phyloP scores from a whole-genome alignment of 1,140 invertebrate genomes.

The Scylla paramamosain region DNA sequence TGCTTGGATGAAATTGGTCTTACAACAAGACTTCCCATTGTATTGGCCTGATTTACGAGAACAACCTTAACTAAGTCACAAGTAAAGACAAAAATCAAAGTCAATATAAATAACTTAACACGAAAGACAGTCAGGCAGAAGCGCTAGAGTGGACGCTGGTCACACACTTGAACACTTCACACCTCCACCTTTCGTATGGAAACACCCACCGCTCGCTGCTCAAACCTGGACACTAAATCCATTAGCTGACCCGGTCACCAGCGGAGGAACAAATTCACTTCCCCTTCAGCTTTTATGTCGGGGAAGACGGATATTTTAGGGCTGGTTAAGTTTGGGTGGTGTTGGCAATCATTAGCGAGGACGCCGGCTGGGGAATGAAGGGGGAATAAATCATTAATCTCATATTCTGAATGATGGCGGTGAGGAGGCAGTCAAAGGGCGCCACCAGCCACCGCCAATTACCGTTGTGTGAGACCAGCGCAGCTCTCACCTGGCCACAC shows the following conservation, averaged over 20 bases:
- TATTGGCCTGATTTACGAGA: too few species aligned
- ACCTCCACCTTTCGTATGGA: neutral
- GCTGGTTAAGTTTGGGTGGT: conserved; percentile 33
- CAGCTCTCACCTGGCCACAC: neutral
- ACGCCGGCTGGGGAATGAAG: neutral
- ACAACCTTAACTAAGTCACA: too few species aligned
- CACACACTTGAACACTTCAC: too few species aligned
- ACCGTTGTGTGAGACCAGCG: neutral
- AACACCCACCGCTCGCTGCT: neutral
- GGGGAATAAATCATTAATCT: conserved; percentile 48
- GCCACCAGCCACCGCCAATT: conserved; percentile 3
- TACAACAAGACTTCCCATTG: too few species aligned
- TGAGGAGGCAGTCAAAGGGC: neutral
- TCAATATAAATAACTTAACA: too few species aligned
- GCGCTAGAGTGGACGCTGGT: too few species aligned
- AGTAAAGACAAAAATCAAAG: too few species aligned
- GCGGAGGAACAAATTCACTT: neutral
- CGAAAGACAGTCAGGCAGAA: too few species aligned
- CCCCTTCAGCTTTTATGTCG: neutral
- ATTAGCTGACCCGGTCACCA: neutral
- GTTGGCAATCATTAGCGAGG: conserved; percentile 32
- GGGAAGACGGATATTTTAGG: conserved; percentile 1
- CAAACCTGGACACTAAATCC: conserved; percentile 9
- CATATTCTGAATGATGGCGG: conserved; percentile 37
- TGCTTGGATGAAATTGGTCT: too few species aligned